Conservation (phyloP, 2,888 invertebrate genomes). For the Andricus curvator region DNA sequence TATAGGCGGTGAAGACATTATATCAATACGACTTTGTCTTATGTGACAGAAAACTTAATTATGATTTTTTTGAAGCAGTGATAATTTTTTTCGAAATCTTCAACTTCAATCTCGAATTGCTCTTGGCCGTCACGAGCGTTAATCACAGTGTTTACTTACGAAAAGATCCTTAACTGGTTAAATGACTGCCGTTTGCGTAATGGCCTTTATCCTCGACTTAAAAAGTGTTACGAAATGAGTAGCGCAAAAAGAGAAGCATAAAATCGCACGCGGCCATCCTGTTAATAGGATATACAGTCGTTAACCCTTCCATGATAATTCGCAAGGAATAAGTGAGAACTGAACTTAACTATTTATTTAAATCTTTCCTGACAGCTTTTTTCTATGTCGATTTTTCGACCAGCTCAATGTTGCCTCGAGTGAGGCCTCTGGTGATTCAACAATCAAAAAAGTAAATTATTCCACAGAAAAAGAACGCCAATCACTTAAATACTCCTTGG, state of each 20-base stretch:
- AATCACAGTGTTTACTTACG: constrained; percentile 38
- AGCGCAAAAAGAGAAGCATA: constrained; percentile 27
- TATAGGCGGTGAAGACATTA: too few relatives aligned
- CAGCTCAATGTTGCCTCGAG: not conserved
- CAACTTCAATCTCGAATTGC: constrained; percentile 20
- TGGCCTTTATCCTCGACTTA: constrained; percentile 38
- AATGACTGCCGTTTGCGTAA: constrained; percentile 41
- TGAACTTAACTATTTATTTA: constrained; percentile 2
- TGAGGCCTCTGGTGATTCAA: not conserved
- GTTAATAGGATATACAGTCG: constrained; percentile 49
- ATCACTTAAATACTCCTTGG: too few relatives aligned
- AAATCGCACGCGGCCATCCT: constrained; percentile 46
- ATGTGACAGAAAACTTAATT: not conserved
- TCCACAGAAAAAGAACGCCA: too few relatives aligned
- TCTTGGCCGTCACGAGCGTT: constrained; percentile 33
- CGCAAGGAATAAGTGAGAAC: constrained; percentile 38
- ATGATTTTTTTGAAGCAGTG: not conserved
- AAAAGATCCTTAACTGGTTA: constrained; percentile 39
- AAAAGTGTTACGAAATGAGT: constrained; percentile 48
- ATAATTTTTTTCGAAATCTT: constrained; percentile 24
- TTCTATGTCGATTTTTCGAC: not conserved
- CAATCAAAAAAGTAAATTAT: too few relatives aligned
- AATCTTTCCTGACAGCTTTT: not conserved
- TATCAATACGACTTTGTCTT: not conserved
- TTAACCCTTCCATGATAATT: constrained; percentile 54